Conservation (phyloP, 2,113 vertebrate genomes). For the Chaetodon trifascialis region DNA sequence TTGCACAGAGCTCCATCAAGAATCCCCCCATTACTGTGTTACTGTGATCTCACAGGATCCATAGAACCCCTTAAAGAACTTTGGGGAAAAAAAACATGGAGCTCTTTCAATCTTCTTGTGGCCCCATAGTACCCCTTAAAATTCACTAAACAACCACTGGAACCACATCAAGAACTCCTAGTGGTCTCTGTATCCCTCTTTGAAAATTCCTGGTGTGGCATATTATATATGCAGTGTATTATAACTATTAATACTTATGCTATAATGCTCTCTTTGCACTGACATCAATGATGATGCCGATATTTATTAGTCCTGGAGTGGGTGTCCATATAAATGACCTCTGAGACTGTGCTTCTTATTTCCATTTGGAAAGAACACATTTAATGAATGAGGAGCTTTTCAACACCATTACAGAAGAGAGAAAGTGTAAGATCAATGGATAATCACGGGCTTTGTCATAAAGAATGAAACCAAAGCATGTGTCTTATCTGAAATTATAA, state of each 20-base stretch:
- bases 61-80: too few relatives aligned
- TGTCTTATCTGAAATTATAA: conserved; percentile 30
- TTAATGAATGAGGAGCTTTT: not conserved
- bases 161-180: not conserved
- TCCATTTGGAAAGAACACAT: conserved; percentile 12
- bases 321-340: not conserved
- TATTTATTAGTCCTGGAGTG: not conserved
- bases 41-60: too few relatives aligned
- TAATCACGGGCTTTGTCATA: conserved; percentile 18
- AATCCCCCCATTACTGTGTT: too few relatives aligned
- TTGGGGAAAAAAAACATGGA: too few relatives aligned
- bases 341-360: not conserved
- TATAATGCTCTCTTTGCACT: not conserved
- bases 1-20: too few relatives aligned
- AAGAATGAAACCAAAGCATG: conserved; percentile 1
- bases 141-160: not conserved
- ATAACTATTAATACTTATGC: not conserved
- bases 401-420: not conserved
- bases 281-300: not conserved
- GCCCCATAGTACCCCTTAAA: not conserved
- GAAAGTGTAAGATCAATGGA: not conserved
- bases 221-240: not conserved
- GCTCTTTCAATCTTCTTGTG: not conserved
- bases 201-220: not conserved
- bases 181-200: not conserved